Evolutionary conservation across 1,140 invertebrate genomes (phyloP).

Genomic region (Hesperophylax magnus): DNA sequence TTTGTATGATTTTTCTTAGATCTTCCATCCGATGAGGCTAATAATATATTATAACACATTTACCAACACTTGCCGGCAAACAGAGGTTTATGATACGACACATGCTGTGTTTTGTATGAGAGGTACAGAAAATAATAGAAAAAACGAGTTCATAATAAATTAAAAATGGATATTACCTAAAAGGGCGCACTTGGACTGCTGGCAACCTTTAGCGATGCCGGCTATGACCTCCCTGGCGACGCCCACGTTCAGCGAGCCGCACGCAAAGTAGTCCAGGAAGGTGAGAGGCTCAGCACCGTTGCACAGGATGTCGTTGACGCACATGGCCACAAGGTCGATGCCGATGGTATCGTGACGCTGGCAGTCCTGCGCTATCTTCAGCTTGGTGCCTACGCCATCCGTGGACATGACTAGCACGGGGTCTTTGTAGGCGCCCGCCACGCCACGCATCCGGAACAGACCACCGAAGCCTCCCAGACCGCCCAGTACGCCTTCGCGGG

Average conservation of each 20-base stretch:
- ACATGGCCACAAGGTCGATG: constrained; percentile 97
- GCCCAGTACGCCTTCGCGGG: constrained; percentile 79
- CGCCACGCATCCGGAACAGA: constrained; percentile 76
- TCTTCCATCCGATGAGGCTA: no score
- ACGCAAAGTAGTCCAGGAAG: constrained; percentile 97
- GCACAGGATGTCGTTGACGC: constrained; percentile 96
- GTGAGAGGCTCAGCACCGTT: constrained; percentile 95
- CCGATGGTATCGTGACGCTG: constrained; percentile 88
- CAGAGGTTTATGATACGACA: no score
- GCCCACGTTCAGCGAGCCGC: constrained; percentile 82
- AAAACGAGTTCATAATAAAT: neutral
- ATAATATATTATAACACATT: no score
- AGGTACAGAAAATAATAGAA: no score
- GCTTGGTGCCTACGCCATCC: constrained; percentile 97
- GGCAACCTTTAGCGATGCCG: constrained; percentile 90
- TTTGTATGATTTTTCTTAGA: no score
- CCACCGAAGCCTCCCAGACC: constrained; percentile 93
- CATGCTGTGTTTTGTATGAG: no score
- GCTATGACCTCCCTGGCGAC: constrained; percentile 81
- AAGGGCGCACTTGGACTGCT: constrained; percentile 86
- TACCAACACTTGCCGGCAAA: no score
- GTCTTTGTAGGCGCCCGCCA: constrained; percentile 73
- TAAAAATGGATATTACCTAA: constrained; percentile 74
- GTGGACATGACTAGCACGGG: constrained; percentile 94
- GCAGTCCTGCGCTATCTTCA: constrained; percentile 90